Evolutionary conservation across 2,797 vertebrate species (phyloP), one percentile per base, ranked within the genome.

Genomic region (Anableps anableps): DNA sequence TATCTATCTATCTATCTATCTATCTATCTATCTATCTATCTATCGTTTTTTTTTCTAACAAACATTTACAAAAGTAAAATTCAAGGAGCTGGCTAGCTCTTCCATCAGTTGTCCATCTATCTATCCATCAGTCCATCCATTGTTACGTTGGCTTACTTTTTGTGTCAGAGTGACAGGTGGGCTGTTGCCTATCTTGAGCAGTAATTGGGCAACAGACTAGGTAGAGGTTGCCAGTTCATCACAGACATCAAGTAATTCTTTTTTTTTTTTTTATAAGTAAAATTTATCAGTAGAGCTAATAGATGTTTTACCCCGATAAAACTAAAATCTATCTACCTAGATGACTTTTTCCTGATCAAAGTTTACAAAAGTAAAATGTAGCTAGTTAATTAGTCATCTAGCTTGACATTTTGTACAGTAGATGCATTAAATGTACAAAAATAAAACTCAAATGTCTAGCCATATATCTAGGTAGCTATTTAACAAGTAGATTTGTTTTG

Each of bases 11-110:
- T 64, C 31, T 64, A 64, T 36, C 62, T 36, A 64, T 19, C 62
- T 36, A 64, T 64, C 31, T 66, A 66, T 66, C 62, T 66, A 66
- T 36, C 62, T 36, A 66, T 36, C 62, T 66, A 66, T 66, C 66
- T 21, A 41, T 43, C 73, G 3, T 50, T 51, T 31, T 21, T 64
- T 62, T 17, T 62, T 6, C 29, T 34, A 19, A 38, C 17, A 64
- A 64, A 62, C 5, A 21, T 19, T 38, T 36, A 21, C 5, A 68
- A 68, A 26, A 68, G 36, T 41, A 66, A 66, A 66, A 66, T 66
- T 19, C 17, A 21, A 3, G 9, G 17, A 17, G 29, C 4, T 66
- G 0, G 7, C 34, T 64, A 36, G 19, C 34, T 36, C 1, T 64
- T 64, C 34, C 36, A 17, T 26, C 5, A 64, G 31, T 36, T 64